Conservation (phyloP, 2,888 invertebrate genomes). For the Ophion slaviceki region DNA sequence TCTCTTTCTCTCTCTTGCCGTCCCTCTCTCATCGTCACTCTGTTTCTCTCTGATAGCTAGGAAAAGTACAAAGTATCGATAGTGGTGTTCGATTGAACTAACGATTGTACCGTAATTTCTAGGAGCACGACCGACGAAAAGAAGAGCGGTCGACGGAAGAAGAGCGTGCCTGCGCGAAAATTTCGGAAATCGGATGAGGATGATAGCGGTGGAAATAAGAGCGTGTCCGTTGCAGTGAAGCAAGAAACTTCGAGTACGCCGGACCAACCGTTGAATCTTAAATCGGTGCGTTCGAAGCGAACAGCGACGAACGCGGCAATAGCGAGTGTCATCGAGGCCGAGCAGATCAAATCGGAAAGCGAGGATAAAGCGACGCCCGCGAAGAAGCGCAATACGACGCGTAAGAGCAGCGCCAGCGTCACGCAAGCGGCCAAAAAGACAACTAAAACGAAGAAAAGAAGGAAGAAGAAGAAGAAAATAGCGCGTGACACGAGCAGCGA, state of each 20-base stretch:
- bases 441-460: slow-evolving; percentile 5
- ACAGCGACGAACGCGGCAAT: slow-evolving; percentile 7
- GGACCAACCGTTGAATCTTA: slow-evolving; percentile 35
- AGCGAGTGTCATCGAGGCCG: slow-evolving; percentile 5
- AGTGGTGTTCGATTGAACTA: slow-evolving; percentile 31
- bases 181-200: slow-evolving; percentile 36
- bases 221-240: slow-evolving; percentile 33
- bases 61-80: not conserved
- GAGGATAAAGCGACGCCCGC: slow-evolving; percentile 28
- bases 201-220: slow-evolving; percentile 33
- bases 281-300: slow-evolving; percentile 51
- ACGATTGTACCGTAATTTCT: slow-evolving; percentile 56
- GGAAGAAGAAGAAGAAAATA: slow-evolving; percentile 26
- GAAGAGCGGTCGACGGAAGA: slow-evolving; percentile 51
- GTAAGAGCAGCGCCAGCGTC: not conserved
- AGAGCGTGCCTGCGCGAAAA: slow-evolving; percentile 46
- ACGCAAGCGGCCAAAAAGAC: slow-evolving; percentile 26
- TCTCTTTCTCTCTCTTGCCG: no score
- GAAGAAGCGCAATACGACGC: slow-evolving; percentile 34
- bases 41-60: slow-evolving; percentile 7
- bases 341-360: slow-evolving; percentile 15
- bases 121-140: slow-evolving; percentile 50
- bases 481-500: slow-evolving; percentile 33
- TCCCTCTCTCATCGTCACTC: not conserved
- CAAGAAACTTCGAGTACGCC: slow-evolving; percentile 14